Base-by-base conservation (phyloP, 2,113 vertebrate species). In the Colaptes auratus region DNA sequence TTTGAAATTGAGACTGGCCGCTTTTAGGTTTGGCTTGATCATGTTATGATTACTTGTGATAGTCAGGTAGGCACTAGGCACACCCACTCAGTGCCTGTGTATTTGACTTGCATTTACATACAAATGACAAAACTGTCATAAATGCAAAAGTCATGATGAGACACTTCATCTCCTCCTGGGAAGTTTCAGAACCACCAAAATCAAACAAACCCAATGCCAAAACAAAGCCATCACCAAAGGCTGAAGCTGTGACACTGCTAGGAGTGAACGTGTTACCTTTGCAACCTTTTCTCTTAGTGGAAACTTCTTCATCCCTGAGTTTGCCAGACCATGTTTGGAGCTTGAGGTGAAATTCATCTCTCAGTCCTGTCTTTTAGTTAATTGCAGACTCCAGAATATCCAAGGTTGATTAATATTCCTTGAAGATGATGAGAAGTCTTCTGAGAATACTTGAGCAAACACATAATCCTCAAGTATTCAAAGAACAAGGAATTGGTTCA, bases 61-160 rank as follows among this genome's bases (percentile, higher is more conserved):
- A n/a, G 13, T 72, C 36, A 95, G 35, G 33, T 72, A 79, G 55
- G 39, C 55, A 36, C 28, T 74, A 50, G 28, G 9, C 42, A 95
- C 1, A 0, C 48, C 78, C 20, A 56, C 63, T 79, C n/a, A 25
- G 53, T 84, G 78, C 27, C 16, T 50, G 1, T 53, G n/a, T 61
- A 16, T 70, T 85, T 89, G 35, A 76, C 50, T 85, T 75, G 9
- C 6, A 60, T 72, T 88, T 93, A 42, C 1, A 3, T 64, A 58
- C 24, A 94, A 82, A 74, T 90, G 86, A 78, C 24, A 88, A 86
- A 88, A 64, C 44, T 88, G 42, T 83, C 52, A 87, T 78, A 73
- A 88, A 88, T 67, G 52, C 35, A 70, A n/a, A 82, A 55, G 56
- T 64, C 1, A 0, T 48, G 56, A 88, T 86, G 50, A 82, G 69